phyloP scores from a whole-genome alignment of 1,140 invertebrate species.

The Lycorma delicatula region DNA sequence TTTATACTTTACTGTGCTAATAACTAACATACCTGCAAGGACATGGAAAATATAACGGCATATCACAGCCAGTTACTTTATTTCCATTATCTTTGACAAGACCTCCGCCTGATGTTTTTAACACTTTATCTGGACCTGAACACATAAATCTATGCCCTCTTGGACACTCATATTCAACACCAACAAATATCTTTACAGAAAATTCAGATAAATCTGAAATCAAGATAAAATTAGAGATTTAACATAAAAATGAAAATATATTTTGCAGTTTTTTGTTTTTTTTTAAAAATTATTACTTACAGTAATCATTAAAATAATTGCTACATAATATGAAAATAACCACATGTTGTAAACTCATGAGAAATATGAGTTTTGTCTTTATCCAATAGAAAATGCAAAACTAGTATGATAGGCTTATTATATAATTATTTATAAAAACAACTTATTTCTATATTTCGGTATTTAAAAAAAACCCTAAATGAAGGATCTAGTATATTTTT shows the following conservation, averaged over 20 bases:
- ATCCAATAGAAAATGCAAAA: too few relatives aligned
- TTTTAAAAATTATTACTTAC: background rate
- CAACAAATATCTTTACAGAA: conserved; percentile 85
- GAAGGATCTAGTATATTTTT: too few relatives aligned
- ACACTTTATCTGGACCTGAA: conserved; percentile 74
- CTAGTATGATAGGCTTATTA: too few relatives aligned
- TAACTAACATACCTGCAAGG: conserved; percentile 66
- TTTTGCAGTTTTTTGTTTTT: background rate
- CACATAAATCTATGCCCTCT: conserved; percentile 93
- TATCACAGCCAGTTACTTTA: conserved; percentile 72
- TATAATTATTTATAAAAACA: too few relatives aligned
- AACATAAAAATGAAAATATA: background rate
- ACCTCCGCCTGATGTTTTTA: conserved; percentile 59
- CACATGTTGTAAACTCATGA: too few relatives aligned
- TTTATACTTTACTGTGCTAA: too few relatives aligned
- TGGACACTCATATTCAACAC: conserved; percentile 94
- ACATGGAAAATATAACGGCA: conserved; percentile 86
- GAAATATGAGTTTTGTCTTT: too few relatives aligned
- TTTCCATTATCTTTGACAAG: conserved; percentile 77
- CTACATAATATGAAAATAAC: too few relatives aligned
- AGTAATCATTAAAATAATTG: too few relatives aligned
- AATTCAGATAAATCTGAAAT: conserved; percentile 43
- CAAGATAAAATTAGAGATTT: conserved; percentile 4
- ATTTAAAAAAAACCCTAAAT: too few relatives aligned
- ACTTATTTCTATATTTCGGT: too few relatives aligned